Evolutionary conservation across 1,140 invertebrate species (phyloP).

Genomic region (Harlomillsia oculata): DNA sequence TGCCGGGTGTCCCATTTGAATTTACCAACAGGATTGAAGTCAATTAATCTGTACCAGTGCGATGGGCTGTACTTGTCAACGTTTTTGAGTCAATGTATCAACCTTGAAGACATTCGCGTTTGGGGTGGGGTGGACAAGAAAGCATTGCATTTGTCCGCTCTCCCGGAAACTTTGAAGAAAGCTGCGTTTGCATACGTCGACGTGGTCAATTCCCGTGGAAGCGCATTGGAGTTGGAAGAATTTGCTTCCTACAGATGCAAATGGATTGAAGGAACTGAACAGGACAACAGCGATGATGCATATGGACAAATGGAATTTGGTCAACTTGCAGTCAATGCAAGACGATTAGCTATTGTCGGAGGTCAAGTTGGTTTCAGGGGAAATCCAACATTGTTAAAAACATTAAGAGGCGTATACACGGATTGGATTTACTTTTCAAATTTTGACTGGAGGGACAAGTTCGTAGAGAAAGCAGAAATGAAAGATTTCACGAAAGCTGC

Average conservation of each 20-base stretch:
- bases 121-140: conserved; percentile 2
- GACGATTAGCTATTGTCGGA: neutral
- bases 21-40: neutral
- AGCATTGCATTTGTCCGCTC: neutral
- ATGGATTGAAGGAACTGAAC: neutral
- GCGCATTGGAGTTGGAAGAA: neutral
- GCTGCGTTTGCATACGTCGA: neutral
- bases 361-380: neutral
- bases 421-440: conserved; percentile 8
- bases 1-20: neutral
- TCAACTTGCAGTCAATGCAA: neutral
- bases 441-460: conserved; percentile 6
- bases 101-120: neutral
- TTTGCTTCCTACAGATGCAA: conserved; percentile 5
- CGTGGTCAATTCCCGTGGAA: neutral
- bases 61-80: conserved; percentile 4
- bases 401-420: neutral
- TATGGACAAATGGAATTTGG: neutral
- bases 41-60: conserved; percentile 8
- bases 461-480: neutral
- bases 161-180: conserved; percentile 1
- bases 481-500: neutral
- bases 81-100: neutral
- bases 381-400: neutral
- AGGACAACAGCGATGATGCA: neutral